These are phyloP conservation scores for Elysia crispata DNA, from an alignment of 2,888 invertebrate genomes.

Conservation along the genomic window DNA sequence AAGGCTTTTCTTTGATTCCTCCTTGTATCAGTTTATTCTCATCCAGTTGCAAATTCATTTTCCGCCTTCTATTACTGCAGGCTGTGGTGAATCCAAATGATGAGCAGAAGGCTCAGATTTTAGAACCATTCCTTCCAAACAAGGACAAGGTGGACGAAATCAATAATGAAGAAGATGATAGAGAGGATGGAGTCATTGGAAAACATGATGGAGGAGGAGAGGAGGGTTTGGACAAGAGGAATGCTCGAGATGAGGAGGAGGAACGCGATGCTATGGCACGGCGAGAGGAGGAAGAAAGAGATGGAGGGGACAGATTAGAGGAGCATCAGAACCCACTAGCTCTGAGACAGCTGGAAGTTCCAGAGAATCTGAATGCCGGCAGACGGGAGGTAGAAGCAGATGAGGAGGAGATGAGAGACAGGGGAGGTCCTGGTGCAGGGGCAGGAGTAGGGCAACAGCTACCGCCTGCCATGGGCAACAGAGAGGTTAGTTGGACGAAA, in stretches of 20 bases:
- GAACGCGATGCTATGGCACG: not conserved
- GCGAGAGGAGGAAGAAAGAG: not conserved
- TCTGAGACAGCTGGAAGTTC: not conserved
- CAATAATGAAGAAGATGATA: too few relatives aligned
- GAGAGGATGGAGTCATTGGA: not conserved
- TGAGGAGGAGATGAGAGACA: not conserved
- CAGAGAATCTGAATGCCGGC: not conserved
- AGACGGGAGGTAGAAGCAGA: not conserved
- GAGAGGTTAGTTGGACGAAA: conserved; percentile 6
- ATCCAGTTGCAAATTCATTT: too few relatives aligned
- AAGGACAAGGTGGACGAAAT: too few relatives aligned
- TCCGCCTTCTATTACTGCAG: too few relatives aligned
- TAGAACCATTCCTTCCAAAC: too few relatives aligned
- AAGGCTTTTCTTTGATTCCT: too few relatives aligned
- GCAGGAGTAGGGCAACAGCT: too few relatives aligned
- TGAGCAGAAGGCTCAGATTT: too few relatives aligned
- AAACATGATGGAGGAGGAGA: not conserved
- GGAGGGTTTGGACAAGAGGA: not conserved
- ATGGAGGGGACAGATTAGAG: not conserved
- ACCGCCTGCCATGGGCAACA: not conserved
- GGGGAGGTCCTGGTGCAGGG: too few relatives aligned
- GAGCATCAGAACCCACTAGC: too few relatives aligned
- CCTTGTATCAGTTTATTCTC: too few relatives aligned
- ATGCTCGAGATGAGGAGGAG: not conserved
- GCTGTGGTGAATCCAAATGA: too few relatives aligned